Evolutionary conservation across 2,888 invertebrate genomes (phyloP), one percentile per base, ranked within the genome.

Genomic region (Troides aeacus): DNA sequence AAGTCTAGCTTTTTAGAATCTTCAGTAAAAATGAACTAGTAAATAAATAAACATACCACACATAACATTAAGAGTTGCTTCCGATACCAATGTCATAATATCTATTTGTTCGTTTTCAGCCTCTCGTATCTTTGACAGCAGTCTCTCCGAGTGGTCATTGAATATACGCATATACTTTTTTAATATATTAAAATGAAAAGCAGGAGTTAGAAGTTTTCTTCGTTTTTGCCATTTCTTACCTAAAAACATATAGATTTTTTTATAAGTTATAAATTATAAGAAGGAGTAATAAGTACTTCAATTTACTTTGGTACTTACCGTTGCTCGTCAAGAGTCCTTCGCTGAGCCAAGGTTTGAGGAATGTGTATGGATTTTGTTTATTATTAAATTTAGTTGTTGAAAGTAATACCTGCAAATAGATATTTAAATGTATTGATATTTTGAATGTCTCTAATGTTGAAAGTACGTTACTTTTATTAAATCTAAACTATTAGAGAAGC

Each of bases 111-210:
- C 71, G 17, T 61, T 70, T 24, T 21, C 65, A 42, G 36, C 56
- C 68, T 73, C 68, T 4, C 62, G 68, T 15, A 87, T 62, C 18
- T 72, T 75, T 8, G 74, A 66, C 2, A 84, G 73, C 1, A 90
- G 74, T 56, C 76, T 72, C n/a, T 80, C 76, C 17, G 87, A 83
- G 66, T 88, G 85, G 58, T 86, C 84, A 64, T 76, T 80, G 71
- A 93, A 88, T 2, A 82, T 84, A 4, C 72, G 72, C 1, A 82
- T 76, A 73, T 89, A 93, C 72, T 84, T 84, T 60, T 81, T 84
- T 66, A 93, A 72, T 50, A 91, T 86, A 42, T 85, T 85, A 72
- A 89, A 91, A 74, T 93, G 92, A 74, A 92, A 93, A 0, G 91
- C 87, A 17, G 89, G 87, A 1, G 90, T 92, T n/a, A 93, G 78